Percentiles rank a stretch among this genome's conserved stretches.
Conservation (phyloP, 2,113 vertebrate species). For the Lichenostomus cassidix region DNA sequence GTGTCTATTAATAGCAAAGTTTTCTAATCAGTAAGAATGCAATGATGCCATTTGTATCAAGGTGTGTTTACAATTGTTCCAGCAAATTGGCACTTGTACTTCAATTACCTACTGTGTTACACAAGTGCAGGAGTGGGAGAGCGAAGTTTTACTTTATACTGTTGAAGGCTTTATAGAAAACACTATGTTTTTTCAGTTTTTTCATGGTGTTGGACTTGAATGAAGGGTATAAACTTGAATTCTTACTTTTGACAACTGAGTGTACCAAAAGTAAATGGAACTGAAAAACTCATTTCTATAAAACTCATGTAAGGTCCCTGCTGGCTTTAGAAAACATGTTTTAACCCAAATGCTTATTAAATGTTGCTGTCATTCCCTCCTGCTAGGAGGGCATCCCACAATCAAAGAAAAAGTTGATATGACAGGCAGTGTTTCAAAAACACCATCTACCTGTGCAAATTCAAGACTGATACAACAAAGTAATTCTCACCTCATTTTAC, state of each 20-base stretch:
- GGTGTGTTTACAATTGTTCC: conserved; percentile 79
- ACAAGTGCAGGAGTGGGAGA: conserved; percentile 49
- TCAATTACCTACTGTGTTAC: conserved; percentile 69
- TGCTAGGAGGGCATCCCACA: neutral
- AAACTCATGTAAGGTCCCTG: neutral
- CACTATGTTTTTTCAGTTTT: neutral
- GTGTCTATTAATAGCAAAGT: conserved; percentile 76
- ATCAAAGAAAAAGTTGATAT: conserved; percentile 16
- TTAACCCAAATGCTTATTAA: neutral
- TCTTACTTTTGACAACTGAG: neutral
- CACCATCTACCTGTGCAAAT: neutral
- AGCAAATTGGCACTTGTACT: conserved; percentile 73
- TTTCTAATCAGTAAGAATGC: conserved; percentile 74
- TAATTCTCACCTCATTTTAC: neutral
- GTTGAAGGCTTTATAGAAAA: conserved; percentile 20
- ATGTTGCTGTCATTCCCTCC: neutral
- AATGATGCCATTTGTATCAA: conserved; percentile 71
- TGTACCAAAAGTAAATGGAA: neutral
- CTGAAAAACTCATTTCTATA: conserved; percentile 34
- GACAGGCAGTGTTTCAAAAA: neutral
- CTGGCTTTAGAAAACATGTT: neutral
- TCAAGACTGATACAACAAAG: neutral
- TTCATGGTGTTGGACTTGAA: neutral
- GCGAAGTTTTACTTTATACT: conserved; percentile 63
- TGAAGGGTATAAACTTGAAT: neutral